A percentile compares a stretch with the other conserved stretches of the same genome.
These are phyloP conservation scores for Tapirus indicus DNA, from an alignment of 2,797 vertebrate species.

Conservation along the genomic window DNA sequence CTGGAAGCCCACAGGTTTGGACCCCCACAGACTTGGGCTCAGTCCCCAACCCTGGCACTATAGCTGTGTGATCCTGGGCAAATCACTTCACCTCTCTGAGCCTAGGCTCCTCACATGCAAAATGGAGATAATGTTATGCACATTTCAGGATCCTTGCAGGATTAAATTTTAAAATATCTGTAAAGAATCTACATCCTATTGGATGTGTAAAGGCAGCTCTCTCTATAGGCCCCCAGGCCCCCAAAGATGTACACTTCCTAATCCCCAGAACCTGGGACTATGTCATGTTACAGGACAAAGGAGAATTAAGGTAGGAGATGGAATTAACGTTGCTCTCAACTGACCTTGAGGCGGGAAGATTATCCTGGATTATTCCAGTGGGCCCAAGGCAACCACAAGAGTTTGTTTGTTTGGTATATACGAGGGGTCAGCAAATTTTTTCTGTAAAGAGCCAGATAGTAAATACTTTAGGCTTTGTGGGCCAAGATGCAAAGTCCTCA, in stretches of 20 bases:
- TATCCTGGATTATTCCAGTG: too few species aligned
- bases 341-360: not conserved
- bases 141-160: not conserved
- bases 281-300: fast-evolving
- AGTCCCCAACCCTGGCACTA: fast-evolving
- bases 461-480: not conserved
- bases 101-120: not conserved
- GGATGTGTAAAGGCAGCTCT: not conserved
- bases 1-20: not conserved
- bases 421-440: not conserved
- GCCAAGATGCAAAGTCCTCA: not conserved
- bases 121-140: not conserved
- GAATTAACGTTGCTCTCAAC: not conserved
- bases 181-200: not conserved
- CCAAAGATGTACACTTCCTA: not conserved
- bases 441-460: not conserved
- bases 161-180: not conserved
- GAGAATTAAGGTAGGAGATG: not conserved
- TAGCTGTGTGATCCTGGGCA: not conserved
- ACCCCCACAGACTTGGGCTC: not conserved
- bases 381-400: not conserved
- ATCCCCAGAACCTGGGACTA: not conserved
- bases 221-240: not conserved
- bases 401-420: not conserved
- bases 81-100: not conserved